phyloP scores from a whole-genome alignment of 1,140 invertebrate genomes.

The Parapsyche elsis region DNA sequence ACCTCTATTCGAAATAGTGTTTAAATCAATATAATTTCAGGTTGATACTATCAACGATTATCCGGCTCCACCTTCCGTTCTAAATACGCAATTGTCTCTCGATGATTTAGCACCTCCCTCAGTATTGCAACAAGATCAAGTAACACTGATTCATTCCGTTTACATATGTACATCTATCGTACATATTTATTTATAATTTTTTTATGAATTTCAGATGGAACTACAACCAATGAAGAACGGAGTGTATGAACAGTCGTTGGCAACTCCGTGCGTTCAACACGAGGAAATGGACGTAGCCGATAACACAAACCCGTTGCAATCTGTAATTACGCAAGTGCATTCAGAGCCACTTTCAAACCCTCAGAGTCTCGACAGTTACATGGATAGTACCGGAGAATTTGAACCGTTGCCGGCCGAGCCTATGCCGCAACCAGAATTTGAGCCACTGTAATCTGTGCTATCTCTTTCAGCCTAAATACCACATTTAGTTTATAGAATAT shows the following conservation, averaged over 20 bases:
- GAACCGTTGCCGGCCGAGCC: constrained; percentile 66
- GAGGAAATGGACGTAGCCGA: constrained; percentile 47
- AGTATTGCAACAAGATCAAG: constrained; percentile 63
- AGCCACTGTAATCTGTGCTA: constrained; percentile 65
- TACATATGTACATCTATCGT: too few relatives aligned
- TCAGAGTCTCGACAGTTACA: constrained; percentile 53
- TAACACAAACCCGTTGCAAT: neutral
- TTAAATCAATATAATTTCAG: constrained; percentile 39
- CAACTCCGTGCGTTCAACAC: constrained; percentile 61
- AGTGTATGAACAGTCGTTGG: constrained; percentile 63
- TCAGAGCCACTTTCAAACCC: neutral
- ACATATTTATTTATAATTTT: too few relatives aligned
- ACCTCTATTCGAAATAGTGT: neutral
- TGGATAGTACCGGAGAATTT: constrained; percentile 63
- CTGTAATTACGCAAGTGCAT: neutral
- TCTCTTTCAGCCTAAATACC: neutral
- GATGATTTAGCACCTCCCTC: constrained; percentile 66
- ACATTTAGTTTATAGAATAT: too few relatives aligned
- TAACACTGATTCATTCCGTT: constrained; percentile 52
- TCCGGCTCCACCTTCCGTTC: constrained; percentile 60
- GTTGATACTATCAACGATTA: constrained; percentile 60
- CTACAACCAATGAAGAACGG: constrained; percentile 61
- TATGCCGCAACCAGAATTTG: constrained; percentile 66
- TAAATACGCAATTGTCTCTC: constrained; percentile 65
- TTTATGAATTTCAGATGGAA: constrained; percentile 59